phyloP scores from a whole-genome alignment of 2,113 vertebrate species.

The Vidua chalybeata region DNA sequence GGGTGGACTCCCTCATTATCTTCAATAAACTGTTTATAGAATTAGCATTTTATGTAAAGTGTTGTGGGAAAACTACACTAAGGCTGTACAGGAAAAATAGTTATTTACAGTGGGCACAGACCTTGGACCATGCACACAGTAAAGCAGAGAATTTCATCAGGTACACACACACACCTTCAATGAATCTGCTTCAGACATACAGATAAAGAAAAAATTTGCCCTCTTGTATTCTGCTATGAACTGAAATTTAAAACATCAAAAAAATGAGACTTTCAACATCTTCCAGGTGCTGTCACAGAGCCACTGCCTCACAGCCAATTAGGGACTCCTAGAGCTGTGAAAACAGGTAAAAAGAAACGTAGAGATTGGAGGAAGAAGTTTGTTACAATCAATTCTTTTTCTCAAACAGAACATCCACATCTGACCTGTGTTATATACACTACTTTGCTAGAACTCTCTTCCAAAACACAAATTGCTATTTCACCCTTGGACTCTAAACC shows the following conservation, averaged over 20 bases:
- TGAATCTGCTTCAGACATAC: accelerated
- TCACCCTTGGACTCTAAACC: not conserved
- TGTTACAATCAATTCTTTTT: not conserved
- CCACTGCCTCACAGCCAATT: not conserved
- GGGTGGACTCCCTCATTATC: not conserved
- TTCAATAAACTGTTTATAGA: not conserved
- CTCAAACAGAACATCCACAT: not conserved
- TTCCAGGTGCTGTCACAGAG: not conserved
- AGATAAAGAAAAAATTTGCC: not conserved
- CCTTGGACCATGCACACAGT: not conserved
- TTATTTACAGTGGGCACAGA: not conserved
- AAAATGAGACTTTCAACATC: not conserved
- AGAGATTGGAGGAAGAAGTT: not conserved
- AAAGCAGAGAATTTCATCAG: not conserved
- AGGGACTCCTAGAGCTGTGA: not conserved
- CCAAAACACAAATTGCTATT: not conserved
- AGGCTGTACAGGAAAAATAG: not conserved
- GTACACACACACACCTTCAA: not conserved
- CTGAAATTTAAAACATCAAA: not conserved
- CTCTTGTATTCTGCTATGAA: not conserved
- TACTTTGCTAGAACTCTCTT: not conserved
- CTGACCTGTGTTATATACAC: not conserved
- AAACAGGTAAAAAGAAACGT: not conserved
- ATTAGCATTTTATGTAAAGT: not conserved
- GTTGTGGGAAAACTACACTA: not conserved